Evolutionary conservation across 35 echinoderm and acorn worm species (phyloP), one percentile per base, ranked within the genome.

Genomic region (Ophioderma brevispina): DNA sequence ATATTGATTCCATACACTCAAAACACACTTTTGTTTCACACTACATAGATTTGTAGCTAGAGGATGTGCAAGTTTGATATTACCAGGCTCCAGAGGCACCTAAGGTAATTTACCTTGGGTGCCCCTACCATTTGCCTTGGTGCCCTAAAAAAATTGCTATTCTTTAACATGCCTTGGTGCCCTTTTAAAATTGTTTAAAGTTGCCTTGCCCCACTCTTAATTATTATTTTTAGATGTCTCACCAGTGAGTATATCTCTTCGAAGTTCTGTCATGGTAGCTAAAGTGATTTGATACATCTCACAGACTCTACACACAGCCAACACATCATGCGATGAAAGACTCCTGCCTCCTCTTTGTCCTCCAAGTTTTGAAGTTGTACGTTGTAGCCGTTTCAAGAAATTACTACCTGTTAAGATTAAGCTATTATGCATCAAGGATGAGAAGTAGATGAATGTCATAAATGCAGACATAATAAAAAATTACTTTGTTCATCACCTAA

Each of bases 211-310:
- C n/a, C n/a, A n/a, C n/a, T n/a, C n/a, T n/a, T n/a, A n/a, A n/a
- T n/a, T n/a, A n/a, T n/a, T n/a, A n/a, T n/a, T n/a, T n/a, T n/a
- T n/a, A n/a, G n/a, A n/a, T n/a, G n/a, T 31, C 56, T 82, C 91
- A 99, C 97, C 97, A 85, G 97, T 93, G 0, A 99, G 81, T 76
- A 99, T 99, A 81, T 99, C 91, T 34, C 91, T 76, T 28, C 80
- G 95, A 19, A 99, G 94, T 81, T 99, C 93, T 23, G 81, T 99
- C 82, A 99, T 78, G 36, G 97, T 99, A 30, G 87, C 76, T 33
- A 99, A 77, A 34, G 93, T 80, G 36, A 94, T 92, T 77, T 95
- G 94, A 85, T 95, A 99, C 91, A 99, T 95, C 33, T 91, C 80
- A 86, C 97, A 99, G 2, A 99, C 88, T 25, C 88, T 86, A 93